Conservation (phyloP, 2,797 vertebrate species). For the Pseudochirops corinnae region DNA sequence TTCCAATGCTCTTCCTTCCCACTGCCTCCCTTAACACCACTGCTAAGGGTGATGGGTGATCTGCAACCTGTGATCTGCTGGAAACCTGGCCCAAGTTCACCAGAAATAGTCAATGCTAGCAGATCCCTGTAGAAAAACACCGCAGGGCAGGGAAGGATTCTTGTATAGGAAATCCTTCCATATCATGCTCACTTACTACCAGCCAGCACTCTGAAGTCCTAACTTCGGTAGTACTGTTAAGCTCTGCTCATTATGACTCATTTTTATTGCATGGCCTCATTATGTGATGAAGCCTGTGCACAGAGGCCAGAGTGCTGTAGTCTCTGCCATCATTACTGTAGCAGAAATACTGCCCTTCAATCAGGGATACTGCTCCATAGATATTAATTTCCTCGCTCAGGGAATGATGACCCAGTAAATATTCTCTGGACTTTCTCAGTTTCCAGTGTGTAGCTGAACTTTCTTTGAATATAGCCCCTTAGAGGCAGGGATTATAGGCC, state of each 20-base stretch:
- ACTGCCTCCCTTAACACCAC: neutral
- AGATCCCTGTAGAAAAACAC: neutral
- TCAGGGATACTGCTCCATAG: slow-evolving; percentile 51
- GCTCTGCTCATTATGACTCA: slow-evolving; percentile 73
- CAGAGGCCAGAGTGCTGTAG: slow-evolving; percentile 63
- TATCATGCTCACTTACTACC: neutral
- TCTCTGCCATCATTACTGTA: slow-evolving; percentile 58
- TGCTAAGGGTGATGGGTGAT: neutral
- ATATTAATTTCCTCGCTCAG: neutral
- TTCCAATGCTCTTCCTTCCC: neutral
- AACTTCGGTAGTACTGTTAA: slow-evolving; percentile 64
- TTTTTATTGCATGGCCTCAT: slow-evolving; percentile 77
- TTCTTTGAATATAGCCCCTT: neutral
- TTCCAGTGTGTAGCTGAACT: neutral
- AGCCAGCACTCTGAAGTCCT: slow-evolving; percentile 44
- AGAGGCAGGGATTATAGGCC: neutral
- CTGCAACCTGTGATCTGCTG: neutral
- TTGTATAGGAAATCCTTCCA: neutral
- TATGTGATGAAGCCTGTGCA: slow-evolving; percentile 72
- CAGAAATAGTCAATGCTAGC: too few species aligned
- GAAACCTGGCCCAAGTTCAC: neutral
- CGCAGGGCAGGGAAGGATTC: neutral
- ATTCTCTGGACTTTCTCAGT: neutral
- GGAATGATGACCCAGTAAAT: neutral
- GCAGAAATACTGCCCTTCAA: slow-evolving; percentile 73